Conservation (phyloP, 2,797 vertebrate genomes). For the Otus scops region DNA sequence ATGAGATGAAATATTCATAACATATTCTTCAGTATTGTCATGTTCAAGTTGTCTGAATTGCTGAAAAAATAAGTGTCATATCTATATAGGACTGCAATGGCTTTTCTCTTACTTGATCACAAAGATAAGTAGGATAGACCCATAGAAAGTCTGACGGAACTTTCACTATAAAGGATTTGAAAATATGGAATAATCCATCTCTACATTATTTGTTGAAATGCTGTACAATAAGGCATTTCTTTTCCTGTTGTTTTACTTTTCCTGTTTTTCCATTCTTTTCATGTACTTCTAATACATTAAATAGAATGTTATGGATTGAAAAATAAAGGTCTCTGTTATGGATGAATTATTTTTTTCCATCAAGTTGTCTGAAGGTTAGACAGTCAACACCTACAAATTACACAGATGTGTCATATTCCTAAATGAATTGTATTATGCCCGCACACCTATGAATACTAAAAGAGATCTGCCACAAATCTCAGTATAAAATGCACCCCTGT, state of each 20-base stretch:
- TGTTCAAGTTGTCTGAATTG: background rate
- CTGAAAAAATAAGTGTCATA: slow-evolving; percentile 16
- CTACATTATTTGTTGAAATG: slow-evolving; percentile 5
- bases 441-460: slow-evolving; percentile 69
- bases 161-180: background rate
- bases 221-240: background rate
- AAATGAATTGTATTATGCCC: slow-evolving; percentile 70
- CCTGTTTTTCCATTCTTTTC: slow-evolving; percentile 53
- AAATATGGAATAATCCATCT: slow-evolving; percentile 17
- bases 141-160: background rate
- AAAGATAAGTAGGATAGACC: slow-evolving; percentile 17
- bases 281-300: slow-evolving; percentile 60
- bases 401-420: slow-evolving; percentile 59
- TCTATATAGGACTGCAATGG: background rate
- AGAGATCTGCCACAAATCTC: slow-evolving; percentile 52
- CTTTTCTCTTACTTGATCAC: slow-evolving; percentile 23
- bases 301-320: slow-evolving; percentile 65
- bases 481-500: slow-evolving; percentile 44
- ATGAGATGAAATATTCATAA: slow-evolving; percentile 34
- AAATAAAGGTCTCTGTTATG: slow-evolving; percentile 68
- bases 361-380: slow-evolving; percentile 70
- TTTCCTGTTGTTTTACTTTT: slow-evolving; percentile 30
- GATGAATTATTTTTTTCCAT: slow-evolving; percentile 67
- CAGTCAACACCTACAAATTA: slow-evolving; percentile 73
- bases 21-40: background rate